These are phyloP conservation scores for Drosophila pruinosa DNA, from an alignment of 1,140 invertebrate species.

Conservation along the genomic window DNA sequence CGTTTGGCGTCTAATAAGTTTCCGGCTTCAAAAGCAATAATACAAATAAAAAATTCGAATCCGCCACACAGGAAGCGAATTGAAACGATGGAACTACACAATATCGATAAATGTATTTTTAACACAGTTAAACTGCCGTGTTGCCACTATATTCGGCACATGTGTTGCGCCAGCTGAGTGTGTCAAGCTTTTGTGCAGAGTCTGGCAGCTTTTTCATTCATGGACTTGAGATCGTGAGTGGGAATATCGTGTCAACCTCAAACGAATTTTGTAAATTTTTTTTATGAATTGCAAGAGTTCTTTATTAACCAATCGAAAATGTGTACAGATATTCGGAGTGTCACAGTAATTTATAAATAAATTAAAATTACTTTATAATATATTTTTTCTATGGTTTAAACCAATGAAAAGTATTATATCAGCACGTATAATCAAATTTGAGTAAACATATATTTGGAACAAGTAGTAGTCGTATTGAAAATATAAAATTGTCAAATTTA, in stretches of 20 bases:
- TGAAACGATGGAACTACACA: slow-evolving; percentile 10
- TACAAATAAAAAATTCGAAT: slow-evolving; percentile 25
- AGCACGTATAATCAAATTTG: no score
- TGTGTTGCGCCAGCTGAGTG: slow-evolving; percentile 28
- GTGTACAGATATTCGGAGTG: no score
- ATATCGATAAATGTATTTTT: slow-evolving; percentile 14
- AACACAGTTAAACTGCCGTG: not conserved
- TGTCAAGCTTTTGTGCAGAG: not conserved
- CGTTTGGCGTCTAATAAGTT: slow-evolving; percentile 13
- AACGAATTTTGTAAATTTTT: not conserved
- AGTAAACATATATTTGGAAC: no score
- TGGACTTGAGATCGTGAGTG: slow-evolving; percentile 16
- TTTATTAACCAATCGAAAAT: no score
- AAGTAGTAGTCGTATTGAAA: no score
- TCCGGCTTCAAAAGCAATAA: not conserved
- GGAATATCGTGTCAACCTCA: not conserved
- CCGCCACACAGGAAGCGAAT: slow-evolving; percentile 32
- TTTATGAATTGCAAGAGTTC: no score
- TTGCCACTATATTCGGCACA: slow-evolving; percentile 22
- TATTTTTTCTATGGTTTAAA: no score
- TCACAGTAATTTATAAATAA: no score
- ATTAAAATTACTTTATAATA: no score
- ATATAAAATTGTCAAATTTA: no score
- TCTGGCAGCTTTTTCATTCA: slow-evolving; percentile 9
- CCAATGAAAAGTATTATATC: no score